phyloP scores from a whole-genome alignment of 1,140 invertebrate genomes.

The Nymphalis io region DNA sequence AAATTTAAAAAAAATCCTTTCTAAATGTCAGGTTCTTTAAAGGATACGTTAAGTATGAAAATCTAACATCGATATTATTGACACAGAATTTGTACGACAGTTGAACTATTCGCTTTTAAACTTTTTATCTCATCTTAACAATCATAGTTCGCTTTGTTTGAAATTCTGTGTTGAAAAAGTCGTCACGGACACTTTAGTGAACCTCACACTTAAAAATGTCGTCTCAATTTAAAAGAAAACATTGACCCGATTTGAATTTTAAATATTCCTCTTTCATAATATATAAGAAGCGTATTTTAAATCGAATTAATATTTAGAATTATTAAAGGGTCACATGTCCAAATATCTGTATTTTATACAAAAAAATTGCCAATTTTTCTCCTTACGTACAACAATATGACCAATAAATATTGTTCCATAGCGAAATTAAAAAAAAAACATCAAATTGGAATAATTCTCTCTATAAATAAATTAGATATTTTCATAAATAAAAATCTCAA shows the following conservation, averaged over 20 bases:
- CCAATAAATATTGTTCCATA: constrained; percentile 60
- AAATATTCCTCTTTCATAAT: constrained; percentile 23
- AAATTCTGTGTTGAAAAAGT: not conserved
- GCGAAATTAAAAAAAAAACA: constrained; percentile 52
- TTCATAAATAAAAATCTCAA: constrained; percentile 76
- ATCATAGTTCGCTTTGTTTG: not conserved
- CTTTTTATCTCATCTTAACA: not conserved
- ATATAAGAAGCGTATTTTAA: constrained; percentile 18
- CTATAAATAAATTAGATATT: constrained; percentile 78
- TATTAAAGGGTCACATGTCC: constrained; percentile 8
- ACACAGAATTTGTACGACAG: not conserved
- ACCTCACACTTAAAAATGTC: not conserved
- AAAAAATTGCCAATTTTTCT: constrained; percentile 21
- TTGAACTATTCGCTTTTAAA: not conserved
- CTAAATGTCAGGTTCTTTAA: not conserved
- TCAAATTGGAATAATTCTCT: constrained; percentile 75
- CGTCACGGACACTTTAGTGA: not conserved
- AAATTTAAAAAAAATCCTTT: not conserved
- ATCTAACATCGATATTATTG: too few relatives aligned
- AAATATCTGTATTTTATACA: constrained; percentile 13
- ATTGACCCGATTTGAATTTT: constrained; percentile 11
- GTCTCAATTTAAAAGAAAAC: not conserved
- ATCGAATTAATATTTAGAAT: constrained; percentile 12
- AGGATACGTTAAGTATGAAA: too few relatives aligned
- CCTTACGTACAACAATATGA: constrained; percentile 45